Evolutionary conservation across 2,888 invertebrate genomes (phyloP).

Genomic region (Thymelicus sylvestris): DNA sequence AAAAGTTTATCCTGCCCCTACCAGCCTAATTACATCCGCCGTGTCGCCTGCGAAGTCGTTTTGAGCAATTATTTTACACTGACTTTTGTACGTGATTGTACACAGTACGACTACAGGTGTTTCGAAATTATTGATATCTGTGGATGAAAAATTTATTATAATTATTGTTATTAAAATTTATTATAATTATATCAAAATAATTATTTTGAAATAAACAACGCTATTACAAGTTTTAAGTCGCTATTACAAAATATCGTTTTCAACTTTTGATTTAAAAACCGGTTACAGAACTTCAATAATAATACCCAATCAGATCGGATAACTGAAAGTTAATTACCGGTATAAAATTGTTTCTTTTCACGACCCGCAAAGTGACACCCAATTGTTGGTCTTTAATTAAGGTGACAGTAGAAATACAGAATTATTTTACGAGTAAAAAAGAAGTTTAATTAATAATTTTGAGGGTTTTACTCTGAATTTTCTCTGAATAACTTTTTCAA

Average conservation of each 20-base stretch:
- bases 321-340: conserved; percentile 27
- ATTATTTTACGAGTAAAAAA: conserved; percentile 21
- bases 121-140: background rate
- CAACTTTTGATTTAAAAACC: background rate
- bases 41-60: conserved; percentile 51
- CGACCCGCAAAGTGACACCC: conserved; percentile 11
- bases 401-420: conserved; percentile 32
- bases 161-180: too few species aligned
- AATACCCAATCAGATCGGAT: conserved; percentile 2
- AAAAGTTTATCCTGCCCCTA: conserved; percentile 46
- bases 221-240: too few species aligned
- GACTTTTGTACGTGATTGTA: conserved; percentile 46
- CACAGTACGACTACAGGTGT: conserved; percentile 28
- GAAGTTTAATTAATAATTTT: conserved; percentile 13
- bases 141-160: background rate
- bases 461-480: background rate
- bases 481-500: too few species aligned
- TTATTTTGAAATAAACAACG: too few species aligned
- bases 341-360: conserved; percentile 17
- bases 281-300: background rate
- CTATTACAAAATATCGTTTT: too few species aligned
- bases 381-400: conserved; percentile 31
- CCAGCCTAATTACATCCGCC: conserved; percentile 57
- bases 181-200: too few species aligned
- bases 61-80: conserved; percentile 48